Conservation (phyloP, 1,140 invertebrate genomes). For the Zaprionus gabonicus region DNA sequence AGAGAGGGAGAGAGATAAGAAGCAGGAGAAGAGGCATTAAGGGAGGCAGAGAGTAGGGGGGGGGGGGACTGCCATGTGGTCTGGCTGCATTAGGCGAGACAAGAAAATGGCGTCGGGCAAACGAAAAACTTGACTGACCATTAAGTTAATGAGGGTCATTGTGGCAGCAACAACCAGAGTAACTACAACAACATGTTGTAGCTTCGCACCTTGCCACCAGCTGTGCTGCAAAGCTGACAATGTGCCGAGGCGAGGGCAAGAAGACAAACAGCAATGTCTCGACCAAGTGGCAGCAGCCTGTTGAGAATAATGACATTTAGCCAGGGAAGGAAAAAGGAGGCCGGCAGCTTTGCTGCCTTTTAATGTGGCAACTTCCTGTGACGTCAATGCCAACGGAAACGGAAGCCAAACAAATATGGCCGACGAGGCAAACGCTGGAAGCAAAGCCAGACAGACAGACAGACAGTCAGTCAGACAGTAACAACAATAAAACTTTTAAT, state of each 20-base stretch:
- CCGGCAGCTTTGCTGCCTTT: constrained; percentile 40
- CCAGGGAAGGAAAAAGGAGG: neutral
- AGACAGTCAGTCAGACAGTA: constrained; percentile 33
- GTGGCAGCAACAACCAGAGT: constrained; percentile 21
- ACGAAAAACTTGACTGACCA: constrained; percentile 55
- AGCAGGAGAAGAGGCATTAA: too few species aligned
- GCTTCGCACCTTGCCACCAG: constrained; percentile 71
- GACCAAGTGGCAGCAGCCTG: constrained; percentile 15
- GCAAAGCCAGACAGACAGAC: constrained; percentile 3
- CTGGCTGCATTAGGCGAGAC: neutral
- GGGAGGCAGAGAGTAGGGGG: too few species aligned
- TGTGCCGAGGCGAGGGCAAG: neutral
- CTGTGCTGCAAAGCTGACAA: constrained; percentile 16
- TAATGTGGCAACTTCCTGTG: constrained; percentile 71
- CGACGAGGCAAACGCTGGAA: constrained; percentile 1
- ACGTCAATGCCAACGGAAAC: constrained; percentile 60
- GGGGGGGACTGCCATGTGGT: neutral
- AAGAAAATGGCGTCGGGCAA: constrained; percentile 35
- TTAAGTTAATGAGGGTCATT: constrained; percentile 81
- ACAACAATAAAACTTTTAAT: constrained; percentile 69
- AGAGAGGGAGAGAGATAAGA: neutral
- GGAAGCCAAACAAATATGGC: constrained; percentile 80
- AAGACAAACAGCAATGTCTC: neutral
- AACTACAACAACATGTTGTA: constrained; percentile 53
- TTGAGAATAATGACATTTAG: constrained; percentile 61